These are phyloP conservation scores for Melanotaenia duboulayi DNA, from an alignment of 2,113 vertebrate species.

Conservation along the genomic window DNA sequence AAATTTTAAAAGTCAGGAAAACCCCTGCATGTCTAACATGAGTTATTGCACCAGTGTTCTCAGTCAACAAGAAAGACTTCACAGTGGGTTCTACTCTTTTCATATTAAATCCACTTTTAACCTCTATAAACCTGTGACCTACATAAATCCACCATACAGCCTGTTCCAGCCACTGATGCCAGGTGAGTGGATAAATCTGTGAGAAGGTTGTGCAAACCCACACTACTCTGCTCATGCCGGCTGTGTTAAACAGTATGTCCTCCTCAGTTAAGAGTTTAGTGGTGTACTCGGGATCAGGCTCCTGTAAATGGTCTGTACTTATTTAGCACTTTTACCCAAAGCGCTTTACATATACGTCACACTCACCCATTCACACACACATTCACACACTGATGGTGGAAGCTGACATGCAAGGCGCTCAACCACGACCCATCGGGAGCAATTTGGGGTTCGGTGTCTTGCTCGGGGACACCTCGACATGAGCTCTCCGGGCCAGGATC, in stretches of 20 bases:
- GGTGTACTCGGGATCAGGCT: too few species aligned
- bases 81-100: slow-evolving; percentile 11
- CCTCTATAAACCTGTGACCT: slow-evolving; percentile 47
- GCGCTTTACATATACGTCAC: too few species aligned
- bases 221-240: slow-evolving; percentile 6
- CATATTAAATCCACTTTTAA: slow-evolving; percentile 52
- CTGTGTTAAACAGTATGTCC: neutral
- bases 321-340: too few species aligned
- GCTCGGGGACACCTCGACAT: too few species aligned
- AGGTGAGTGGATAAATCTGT: slow-evolving; percentile 46
- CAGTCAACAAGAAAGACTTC: neutral
- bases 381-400: too few species aligned
- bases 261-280: neutral
- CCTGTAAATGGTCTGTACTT: too few species aligned
- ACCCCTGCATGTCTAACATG: neutral
- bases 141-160: slow-evolving; percentile 36
- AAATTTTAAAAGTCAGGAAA: neutral
- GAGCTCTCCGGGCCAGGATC: too few species aligned
- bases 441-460: too few species aligned
- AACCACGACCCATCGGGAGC: too few species aligned
- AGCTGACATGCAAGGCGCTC: too few species aligned
- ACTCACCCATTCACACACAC: too few species aligned
- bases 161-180: slow-evolving; percentile 44
- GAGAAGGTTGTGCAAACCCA: slow-evolving; percentile 12
- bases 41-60: neutral